Conservation (phyloP, 1,140 invertebrate species). For the Calosoma granatense region DNA sequence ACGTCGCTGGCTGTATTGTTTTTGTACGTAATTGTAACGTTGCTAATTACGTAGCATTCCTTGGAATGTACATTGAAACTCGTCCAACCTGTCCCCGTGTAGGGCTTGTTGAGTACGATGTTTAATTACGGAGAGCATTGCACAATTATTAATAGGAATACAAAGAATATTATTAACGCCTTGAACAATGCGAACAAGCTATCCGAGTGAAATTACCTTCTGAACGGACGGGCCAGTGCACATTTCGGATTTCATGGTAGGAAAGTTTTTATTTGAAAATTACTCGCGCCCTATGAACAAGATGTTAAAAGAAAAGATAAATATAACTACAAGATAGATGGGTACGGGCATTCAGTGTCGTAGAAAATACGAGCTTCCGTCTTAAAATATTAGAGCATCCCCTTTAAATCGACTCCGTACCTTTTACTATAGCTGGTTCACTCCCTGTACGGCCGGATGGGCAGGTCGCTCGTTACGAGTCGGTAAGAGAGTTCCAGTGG, state of each 20-base stretch:
- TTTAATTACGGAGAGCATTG: neutral
- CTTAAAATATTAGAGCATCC: neutral
- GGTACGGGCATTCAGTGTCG: neutral
- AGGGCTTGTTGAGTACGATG: too few relatives aligned
- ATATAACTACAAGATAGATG: neutral
- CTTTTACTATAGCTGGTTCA: neutral
- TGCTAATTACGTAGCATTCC: too few relatives aligned
- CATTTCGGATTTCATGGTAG: neutral
- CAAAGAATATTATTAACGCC: neutral
- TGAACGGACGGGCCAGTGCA: neutral
- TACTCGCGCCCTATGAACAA: neutral
- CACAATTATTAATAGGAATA: neutral
- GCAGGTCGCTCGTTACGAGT: neutral
- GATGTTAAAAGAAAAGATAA: neutral
- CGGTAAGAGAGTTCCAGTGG: too few relatives aligned
- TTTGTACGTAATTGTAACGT: too few relatives aligned
- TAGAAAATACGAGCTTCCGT: neutral
- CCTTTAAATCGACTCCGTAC: neutral
- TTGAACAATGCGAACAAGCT: neutral
- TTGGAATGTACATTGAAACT: too few relatives aligned
- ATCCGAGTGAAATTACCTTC: too few relatives aligned
- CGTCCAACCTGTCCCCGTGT: too few relatives aligned
- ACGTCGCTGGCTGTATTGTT: too few relatives aligned
- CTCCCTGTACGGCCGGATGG: neutral
- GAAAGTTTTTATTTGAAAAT: neutral